A percentile compares a stretch with the other conserved stretches of the same genome.
These are phyloP conservation scores for Aleadryas rufinucha DNA, from an alignment of 2,113 vertebrate genomes.

Conservation along the genomic window DNA sequence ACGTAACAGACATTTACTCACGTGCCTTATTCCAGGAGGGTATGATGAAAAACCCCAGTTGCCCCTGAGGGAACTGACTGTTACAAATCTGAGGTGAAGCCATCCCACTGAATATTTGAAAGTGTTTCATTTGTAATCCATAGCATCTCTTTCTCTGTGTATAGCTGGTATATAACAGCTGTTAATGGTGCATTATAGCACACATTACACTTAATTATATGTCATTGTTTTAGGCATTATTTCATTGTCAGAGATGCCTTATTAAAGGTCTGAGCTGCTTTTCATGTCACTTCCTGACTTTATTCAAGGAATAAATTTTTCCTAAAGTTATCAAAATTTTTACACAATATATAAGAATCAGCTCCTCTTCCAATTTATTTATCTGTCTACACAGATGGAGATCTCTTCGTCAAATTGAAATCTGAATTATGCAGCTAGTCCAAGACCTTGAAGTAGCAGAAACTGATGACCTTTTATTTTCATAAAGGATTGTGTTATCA, in stretches of 20 bases:
- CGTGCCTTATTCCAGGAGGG: background rate
- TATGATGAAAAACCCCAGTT: background rate
- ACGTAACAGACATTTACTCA: background rate
- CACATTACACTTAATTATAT: background rate
- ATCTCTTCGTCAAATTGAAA: background rate
- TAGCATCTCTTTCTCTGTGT: background rate
- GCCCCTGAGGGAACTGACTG: background rate
- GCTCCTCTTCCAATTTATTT: background rate
- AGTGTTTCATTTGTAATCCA: background rate
- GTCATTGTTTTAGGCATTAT: background rate
- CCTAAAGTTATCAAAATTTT: background rate
- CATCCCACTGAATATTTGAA: background rate
- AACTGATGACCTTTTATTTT: constrained; percentile 1
- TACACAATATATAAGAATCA: background rate
- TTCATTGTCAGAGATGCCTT: background rate
- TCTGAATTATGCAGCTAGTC: background rate
- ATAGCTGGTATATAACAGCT: background rate
- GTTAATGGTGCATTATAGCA: background rate
- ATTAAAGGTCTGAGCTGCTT: background rate
- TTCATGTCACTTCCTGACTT: background rate
- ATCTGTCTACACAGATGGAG: background rate
- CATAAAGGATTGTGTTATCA: background rate
- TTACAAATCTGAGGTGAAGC: background rate
- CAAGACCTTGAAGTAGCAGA: background rate
- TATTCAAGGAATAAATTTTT: background rate